Percentiles rank a stretch among this genome's conserved stretches.
Conservation (phyloP, 1,140 invertebrate genomes). For the Gonatopus flavifemur region DNA sequence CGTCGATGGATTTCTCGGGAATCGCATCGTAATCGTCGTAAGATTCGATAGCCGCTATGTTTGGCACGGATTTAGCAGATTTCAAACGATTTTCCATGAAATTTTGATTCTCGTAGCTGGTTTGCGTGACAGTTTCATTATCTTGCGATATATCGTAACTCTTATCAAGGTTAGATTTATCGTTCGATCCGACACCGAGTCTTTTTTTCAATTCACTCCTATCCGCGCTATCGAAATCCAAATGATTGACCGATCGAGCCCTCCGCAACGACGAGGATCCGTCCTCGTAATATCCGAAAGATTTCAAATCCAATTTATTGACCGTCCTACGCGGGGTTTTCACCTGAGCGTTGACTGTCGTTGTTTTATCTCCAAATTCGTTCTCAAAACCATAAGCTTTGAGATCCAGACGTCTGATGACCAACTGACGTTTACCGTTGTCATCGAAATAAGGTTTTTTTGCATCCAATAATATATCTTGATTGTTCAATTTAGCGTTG, state of each 20-base stretch:
- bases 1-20: conserved; percentile 5
- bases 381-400: conserved; percentile 48
- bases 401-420: conserved; percentile 41
- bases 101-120: too few species aligned
- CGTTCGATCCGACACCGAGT: too few species aligned
- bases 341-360: conserved; percentile 6
- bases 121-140: conserved; percentile 14
- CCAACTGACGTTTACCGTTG: conserved; percentile 27
- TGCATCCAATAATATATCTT: conserved; percentile 15
- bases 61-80: conserved; percentile 49
- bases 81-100: conserved; percentile 28
- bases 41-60: conserved; percentile 36
- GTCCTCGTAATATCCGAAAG: conserved; percentile 43
- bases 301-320: conserved; percentile 45
- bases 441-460: conserved; percentile 12
- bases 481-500: conserved; percentile 37
- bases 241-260: conserved; percentile 41
- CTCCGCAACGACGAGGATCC: conserved; percentile 39
- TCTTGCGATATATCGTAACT: conserved; percentile 17
- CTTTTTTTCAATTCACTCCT: too few species aligned
- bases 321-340: conserved; percentile 29
- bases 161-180: too few species aligned
- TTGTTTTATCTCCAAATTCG: conserved; percentile 27
- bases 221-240: too few species aligned
- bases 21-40: conserved; percentile 13